Evolutionary conservation across 2,888 invertebrate species (phyloP), one percentile per base, ranked within the genome.

Genomic region (Theretra japonica): DNA sequence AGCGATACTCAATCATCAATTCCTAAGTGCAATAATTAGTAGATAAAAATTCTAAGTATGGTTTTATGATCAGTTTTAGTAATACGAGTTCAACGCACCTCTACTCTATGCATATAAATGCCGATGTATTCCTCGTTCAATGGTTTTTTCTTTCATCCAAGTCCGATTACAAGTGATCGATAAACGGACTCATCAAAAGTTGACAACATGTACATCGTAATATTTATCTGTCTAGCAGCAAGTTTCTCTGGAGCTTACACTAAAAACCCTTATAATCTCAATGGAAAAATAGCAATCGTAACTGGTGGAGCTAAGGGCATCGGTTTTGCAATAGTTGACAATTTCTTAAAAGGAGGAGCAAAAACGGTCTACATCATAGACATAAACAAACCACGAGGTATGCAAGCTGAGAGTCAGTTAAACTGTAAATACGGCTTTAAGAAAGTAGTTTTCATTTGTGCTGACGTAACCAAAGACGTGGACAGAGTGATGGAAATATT

Each of bases 301-400:
- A 95, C 95, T 0, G 95, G 95, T 1, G 95, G 89, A 48, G 94
- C 94, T 0, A 85, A 86, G 50, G 33, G 95, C 0, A 94, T 95
- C 59, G 95, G 95, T 0, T 86, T 88, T 30, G 84, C 86, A 50
- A 93, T 90, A 48, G 89, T 88, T 0, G 83, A 86, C 6, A 87
- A 89, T 74, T 87, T 95, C 41, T 77, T 95, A 11, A 82, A 85
- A 68, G 87, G 90, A 72, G 93, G 91, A 50, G 84, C 79, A 0
- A 80, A 79, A 75, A 41, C 57, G 5, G 60, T 79, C 3, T 72
- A 84, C 4, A 58, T 86, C 4, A 68, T 84, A 4, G 85, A 85
- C 30, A 72, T 56, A 28, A 75, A 79, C 53, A 79, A 83, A 69
- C 74, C 73, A 25, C 59, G 74, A 56, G 87, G 95, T 11, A 79